Conservation (phyloP, 2,888 invertebrate genomes). For the Rhingia rostrata region DNA sequence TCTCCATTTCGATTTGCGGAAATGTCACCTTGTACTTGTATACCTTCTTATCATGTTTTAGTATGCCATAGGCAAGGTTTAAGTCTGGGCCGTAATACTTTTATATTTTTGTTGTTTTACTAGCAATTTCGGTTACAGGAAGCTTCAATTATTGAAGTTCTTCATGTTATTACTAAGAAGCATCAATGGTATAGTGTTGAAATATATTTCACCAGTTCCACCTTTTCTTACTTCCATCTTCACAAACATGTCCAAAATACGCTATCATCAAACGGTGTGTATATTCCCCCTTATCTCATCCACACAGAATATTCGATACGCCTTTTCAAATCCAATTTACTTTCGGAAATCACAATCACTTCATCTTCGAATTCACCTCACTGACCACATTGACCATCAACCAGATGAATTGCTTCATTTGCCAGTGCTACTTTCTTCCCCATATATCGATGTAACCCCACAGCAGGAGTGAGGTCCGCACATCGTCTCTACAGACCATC, state of each 20-base stretch:
- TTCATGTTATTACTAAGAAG: neutral
- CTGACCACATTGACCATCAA: conserved; percentile 16
- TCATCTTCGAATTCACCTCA: conserved; percentile 1
- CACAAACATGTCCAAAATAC: too few species aligned
- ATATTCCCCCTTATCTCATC: neutral
- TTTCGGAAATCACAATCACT: conserved; percentile 18
- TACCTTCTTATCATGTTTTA: too few species aligned
- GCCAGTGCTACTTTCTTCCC: conserved; percentile 25
- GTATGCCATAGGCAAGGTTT: too few species aligned
- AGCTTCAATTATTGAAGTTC: too few species aligned
- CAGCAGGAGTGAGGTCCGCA: neutral
- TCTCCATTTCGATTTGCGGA: too few species aligned
- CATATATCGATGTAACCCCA: neutral
- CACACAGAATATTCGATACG: neutral
- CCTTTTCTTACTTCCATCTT: neutral
- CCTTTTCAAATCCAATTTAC: conserved; percentile 17
- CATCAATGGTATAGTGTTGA: too few species aligned
- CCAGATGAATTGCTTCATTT: conserved; percentile 33
- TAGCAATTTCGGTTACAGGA: too few species aligned
- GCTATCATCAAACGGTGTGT: neutral
- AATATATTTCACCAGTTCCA: too few species aligned
- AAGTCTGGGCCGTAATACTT: too few species aligned
- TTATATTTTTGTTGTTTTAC: too few species aligned
- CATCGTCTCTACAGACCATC: neutral
- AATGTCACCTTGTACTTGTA: too few species aligned